A percentile compares a stretch with the other conserved stretches of the same genome.
Conservation (phyloP, 2,888 invertebrate genomes). For the Scaptomyza caliginosa region DNA sequence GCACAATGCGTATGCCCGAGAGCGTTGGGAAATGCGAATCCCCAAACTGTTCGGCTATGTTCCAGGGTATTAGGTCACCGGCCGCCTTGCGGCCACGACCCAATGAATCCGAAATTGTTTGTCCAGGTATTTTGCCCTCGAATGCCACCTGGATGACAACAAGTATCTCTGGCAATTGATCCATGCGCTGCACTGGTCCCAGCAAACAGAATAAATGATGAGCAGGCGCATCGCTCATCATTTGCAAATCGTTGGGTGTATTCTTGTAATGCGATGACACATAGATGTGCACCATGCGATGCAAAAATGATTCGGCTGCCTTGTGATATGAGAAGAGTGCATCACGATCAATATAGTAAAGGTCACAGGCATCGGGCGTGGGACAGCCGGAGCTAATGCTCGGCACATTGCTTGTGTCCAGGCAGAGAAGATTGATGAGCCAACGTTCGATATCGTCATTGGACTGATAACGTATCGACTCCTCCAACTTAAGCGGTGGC, state of each 20-base stretch:
- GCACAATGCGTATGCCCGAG: conserved; percentile 94
- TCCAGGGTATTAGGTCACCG: conserved; percentile 99
- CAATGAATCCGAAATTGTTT: conserved; percentile 90
- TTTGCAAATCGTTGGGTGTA: conserved; percentile 98
- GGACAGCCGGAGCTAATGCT: conserved; percentile 92
- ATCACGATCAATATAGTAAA: conserved; percentile 95
- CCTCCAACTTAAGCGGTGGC: conserved; percentile 88
- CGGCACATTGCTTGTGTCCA: conserved; percentile 90
- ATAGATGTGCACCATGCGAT: conserved; percentile 95
- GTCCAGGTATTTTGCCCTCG: conserved; percentile 89
- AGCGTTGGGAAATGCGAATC: conserved; percentile 96
- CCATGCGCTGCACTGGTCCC: conserved; percentile 91
- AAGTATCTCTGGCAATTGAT: conserved; percentile 95
- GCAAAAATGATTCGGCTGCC: conserved; percentile 96
- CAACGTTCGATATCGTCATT: conserved; percentile 95
- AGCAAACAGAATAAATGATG: conserved; percentile 98
- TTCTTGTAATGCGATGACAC: conserved; percentile 99
- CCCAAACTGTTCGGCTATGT: conserved; percentile 97
- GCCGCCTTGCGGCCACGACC: conserved; percentile 95
- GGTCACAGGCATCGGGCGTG: conserved; percentile 93
- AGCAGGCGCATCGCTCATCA: conserved; percentile 99
- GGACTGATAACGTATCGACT: conserved; percentile 96
- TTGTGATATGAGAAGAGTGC: conserved; percentile 98
- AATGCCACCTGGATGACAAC: conserved; percentile 94
- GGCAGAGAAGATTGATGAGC: conserved; percentile 95